Base-by-base conservation (phyloP, 2,888 invertebrate genomes). In the Drosophila formosana region DNA sequence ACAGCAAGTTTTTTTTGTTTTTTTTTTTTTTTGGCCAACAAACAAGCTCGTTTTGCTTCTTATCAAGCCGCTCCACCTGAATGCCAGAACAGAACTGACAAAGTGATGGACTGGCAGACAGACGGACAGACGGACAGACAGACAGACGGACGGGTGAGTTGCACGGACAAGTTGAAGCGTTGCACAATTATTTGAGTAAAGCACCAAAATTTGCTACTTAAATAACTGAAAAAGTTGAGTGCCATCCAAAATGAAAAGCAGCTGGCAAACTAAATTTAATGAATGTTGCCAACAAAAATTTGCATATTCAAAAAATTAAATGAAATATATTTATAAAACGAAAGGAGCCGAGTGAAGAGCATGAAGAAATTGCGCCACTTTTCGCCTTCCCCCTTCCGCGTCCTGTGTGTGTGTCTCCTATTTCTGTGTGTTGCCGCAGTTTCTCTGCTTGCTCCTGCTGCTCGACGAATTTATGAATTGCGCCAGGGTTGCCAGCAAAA, bases 161-260 rank as follows among this genome's bases (percentile, higher is more conserved):
- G 53, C 63, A 58, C 61, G 52, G 62, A 60, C 66, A 58, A 68
- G 73, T 64, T 89, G 75, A 88, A 85, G 85, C 80, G 68, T 78
- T 86, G 80, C 76, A 80, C 89, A 86, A 86, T 89, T 88, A 86
- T 86, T 86, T 89, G 89, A 74, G 68, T 37, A 89, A 80, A 78
- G 83, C 78, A 75, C 74, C 70, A 61, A 82, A 88, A 78, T 82
- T 82, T 85, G 75, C 86, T 75, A 89, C 83, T 89, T 82, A 86
- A 89, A 89, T 88, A 75, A 86, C 70, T 75, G 75, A 69, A 88
- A 85, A 89, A 87, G 64, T 75, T 72, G 77, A 78, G 72, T 71
- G 62, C 65, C 79, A 64, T 52, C 63, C 18, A 26, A 56, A 66
- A 70, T 69, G 78, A 75, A 75, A 71, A 68, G 72, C 74, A 75